Evolutionary conservation across 1,140 invertebrate genomes (phyloP), one percentile per base, ranked within the genome.

Genomic region (Ceratina japonica): DNA sequence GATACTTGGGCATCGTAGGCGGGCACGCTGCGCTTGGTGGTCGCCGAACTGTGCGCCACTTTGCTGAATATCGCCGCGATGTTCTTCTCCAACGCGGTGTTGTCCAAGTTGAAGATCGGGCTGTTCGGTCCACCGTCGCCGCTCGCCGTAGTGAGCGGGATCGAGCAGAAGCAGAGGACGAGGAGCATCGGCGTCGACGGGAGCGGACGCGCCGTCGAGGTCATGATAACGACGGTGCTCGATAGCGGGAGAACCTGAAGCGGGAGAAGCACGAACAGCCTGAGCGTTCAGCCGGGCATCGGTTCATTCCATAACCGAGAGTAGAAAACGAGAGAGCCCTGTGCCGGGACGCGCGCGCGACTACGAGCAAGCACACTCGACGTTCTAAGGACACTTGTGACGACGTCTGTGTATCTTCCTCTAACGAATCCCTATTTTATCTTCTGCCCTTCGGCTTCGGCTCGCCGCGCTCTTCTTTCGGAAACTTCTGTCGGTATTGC

Each of bases 61-160:
- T 95, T 95, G 75, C 94, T 95, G 71, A 95, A 93, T 24, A 95
- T 94, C 5, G 95, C 95, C 1, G 94, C 95, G 3, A 95, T 92
- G 79, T 93, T 94, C 68, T 94, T 93, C 75, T 95, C 95, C 68
- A 95, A 87, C 74, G 87, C 86, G n/a, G 91, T 87, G 44, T 91
- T 87, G 68, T 93, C 92, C 22, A 92, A 65, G 69, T 92, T 91
- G 68, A 92, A 92, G 0, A 89, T 87, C 10, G 91, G 89, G 73
- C 89, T 91, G 82, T 91, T 92, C 18, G 90, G 88, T 18, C 90
- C 91, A 56, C 89, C 90, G 70, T 92, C 91, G 76, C 84, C 72
- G 77, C 56, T 84, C 65, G 76, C 79, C 27, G 58, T 31, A 49
- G 79, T 78, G 8, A 73, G 75, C 24, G 56, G 51, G 7, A 37